These are phyloP conservation scores for Aphis gossypii DNA, from an alignment of 1,140 invertebrate genomes.

Conservation along the genomic window DNA sequence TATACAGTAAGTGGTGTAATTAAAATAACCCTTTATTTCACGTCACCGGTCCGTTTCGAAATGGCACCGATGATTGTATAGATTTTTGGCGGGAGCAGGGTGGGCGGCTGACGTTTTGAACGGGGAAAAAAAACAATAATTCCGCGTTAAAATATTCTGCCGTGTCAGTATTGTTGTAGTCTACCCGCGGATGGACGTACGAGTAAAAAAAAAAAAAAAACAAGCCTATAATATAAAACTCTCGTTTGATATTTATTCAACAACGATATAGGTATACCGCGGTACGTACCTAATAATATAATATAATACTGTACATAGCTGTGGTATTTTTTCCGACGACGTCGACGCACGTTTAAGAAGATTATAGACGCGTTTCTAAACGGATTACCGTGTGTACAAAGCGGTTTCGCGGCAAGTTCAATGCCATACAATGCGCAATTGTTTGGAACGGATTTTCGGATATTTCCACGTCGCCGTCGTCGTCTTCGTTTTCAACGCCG, in stretches of 20 bases:
- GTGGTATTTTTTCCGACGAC: neutral
- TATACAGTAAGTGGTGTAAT: neutral
- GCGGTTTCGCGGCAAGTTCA: constrained; percentile 39
- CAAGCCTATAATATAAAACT: neutral
- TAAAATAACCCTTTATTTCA: neutral
- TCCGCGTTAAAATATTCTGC: neutral
- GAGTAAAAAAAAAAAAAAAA: too few relatives aligned
- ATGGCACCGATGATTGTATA: neutral
- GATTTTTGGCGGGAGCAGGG: neutral
- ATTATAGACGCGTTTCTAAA: constrained; percentile 51
- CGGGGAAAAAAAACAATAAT: neutral
- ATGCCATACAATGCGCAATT: constrained; percentile 46
- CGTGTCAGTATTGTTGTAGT: too few relatives aligned
- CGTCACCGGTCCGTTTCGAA: neutral
- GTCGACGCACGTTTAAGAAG: neutral
- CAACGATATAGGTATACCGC: too few relatives aligned
- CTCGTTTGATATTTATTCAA: neutral
- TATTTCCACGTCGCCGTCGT: neutral
- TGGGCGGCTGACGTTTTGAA: neutral
- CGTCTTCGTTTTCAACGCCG: neutral
- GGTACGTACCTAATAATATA: too few relatives aligned
- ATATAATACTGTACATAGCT: too few relatives aligned
- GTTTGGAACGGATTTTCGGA: constrained; percentile 52
- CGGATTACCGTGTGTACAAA: constrained; percentile 53
- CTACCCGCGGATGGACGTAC: too few relatives aligned